These are phyloP conservation scores for Chlamydotis undulata DNA, from an alignment of 2,113 vertebrate genomes.

Conservation along the genomic window DNA sequence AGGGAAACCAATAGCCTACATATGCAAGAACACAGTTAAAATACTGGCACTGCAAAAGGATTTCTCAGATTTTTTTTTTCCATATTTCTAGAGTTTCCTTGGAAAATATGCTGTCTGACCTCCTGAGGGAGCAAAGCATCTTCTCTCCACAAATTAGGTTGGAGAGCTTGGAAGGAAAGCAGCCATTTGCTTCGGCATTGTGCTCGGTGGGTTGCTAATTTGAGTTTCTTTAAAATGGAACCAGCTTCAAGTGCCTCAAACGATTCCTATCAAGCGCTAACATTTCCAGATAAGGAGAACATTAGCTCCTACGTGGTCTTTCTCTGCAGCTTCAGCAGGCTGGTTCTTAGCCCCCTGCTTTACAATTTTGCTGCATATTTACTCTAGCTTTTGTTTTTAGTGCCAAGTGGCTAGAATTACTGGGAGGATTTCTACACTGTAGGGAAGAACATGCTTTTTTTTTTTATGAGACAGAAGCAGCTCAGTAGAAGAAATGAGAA, in stretches of 20 bases:
- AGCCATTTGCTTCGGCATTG: conserved; percentile 39
- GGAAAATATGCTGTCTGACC: conserved; percentile 66
- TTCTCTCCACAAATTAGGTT: conserved; percentile 55
- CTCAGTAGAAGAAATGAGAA: not conserved
- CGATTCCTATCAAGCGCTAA: not conserved
- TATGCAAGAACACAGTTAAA: not conserved
- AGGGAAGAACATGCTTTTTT: not conserved
- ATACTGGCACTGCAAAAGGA: not conserved
- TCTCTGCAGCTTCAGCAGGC: not conserved
- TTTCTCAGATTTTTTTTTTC: not conserved
- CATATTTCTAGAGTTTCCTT: conserved; percentile 34
- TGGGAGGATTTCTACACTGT: not conserved
- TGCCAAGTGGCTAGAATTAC: conserved; percentile 11
- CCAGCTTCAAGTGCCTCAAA: conserved; percentile 36
- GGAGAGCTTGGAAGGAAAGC: conserved; percentile 45
- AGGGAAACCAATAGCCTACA: not conserved
- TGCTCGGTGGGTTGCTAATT: conserved; percentile 41
- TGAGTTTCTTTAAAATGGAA: conserved; percentile 64
- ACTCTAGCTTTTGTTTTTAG: not conserved
- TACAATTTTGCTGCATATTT: not conserved
- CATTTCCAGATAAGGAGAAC: conserved; percentile 38
- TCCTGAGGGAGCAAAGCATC: conserved; percentile 70
- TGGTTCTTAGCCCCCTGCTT: not conserved
- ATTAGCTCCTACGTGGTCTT: not conserved
- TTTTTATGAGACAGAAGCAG: not conserved